Evolutionary conservation across 92 coral and sea anemone genomes (phyloP), one percentile per base, ranked within the genome.

Genomic region (Zoanthus gigantus): DNA sequence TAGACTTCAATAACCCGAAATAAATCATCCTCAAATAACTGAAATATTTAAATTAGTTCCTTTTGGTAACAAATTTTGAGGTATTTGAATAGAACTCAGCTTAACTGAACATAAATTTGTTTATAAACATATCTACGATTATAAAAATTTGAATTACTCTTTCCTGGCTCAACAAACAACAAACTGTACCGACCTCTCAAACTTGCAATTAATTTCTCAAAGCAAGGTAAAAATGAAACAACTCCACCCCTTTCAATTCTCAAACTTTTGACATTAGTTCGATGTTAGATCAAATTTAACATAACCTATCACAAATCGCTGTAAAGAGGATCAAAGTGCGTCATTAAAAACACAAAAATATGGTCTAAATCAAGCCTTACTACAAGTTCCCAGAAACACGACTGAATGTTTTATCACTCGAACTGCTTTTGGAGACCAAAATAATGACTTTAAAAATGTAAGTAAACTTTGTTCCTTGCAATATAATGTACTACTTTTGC

Each of bases 171-270:
- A 50, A n/a, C 69, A 63, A 63, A 23, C 23, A 63, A 18, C 9
- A 63, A 4, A 16, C 17, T 17, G 8, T 23, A 16, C 69, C 31
- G 5, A 63, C 0, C 30, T 63, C 1, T n/a, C 8, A n/a, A 63
- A 63, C n/a, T 63, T 63, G 69, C 69, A 63, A 63, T 63, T 63
- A 63, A n/a, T 63, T 63, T 63, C 31, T n/a, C 7, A 17, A 75
- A 75, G 5, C 79, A 29, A 79, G 34, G 29, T 34, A n/a, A 69
- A 37, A 58, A n/a, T 9, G 73, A 58, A 12, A 29, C 52, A 60
- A 79, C 84, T 72, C 84, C 84, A 79, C 73, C 84, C 84, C 72
- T 34, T 79, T 61, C 54, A n/a, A 9, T 45, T 47, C 61, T 46
- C 37, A 47, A 23, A 74, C 45, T 46, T 74, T 58, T 4, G 54